A percentile compares a stretch with the other conserved stretches of the same genome.
Conservation (phyloP, 2,797 vertebrate species). For the Rhinichthys osculus region DNA sequence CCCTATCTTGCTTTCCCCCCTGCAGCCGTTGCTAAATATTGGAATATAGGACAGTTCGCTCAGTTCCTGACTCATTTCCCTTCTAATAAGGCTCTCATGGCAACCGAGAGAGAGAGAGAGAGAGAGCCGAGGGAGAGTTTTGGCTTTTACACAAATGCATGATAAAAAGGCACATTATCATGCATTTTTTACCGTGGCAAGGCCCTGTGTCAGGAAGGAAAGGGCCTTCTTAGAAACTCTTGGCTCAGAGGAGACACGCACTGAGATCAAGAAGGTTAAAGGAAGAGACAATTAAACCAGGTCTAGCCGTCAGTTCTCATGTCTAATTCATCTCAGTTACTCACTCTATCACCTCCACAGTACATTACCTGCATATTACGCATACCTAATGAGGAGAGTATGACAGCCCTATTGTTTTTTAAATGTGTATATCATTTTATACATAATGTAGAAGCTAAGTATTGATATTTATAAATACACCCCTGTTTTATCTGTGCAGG, state of each 20-base stretch:
- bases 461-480: not conserved
- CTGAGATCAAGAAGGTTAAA: constrained; percentile 52
- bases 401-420: not conserved
- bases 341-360: constrained; percentile 39
- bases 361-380: constrained; percentile 38
- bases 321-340: constrained; percentile 51
- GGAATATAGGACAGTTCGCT: constrained; percentile 39
- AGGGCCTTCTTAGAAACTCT: constrained; percentile 39
- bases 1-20: constrained; percentile 31
- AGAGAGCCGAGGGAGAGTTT: constrained; percentile 24
- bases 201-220: constrained; percentile 29
- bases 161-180: constrained; percentile 50
- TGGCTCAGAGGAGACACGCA: constrained; percentile 28
- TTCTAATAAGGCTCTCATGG: constrained; percentile 42
- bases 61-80: constrained; percentile 47
- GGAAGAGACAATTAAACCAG: constrained; percentile 51
- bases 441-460: too few species aligned
- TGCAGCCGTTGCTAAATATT: constrained; percentile 35
- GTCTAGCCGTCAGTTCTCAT: constrained; percentile 44
- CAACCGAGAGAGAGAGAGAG: constrained; percentile 4
- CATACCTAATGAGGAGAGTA: constrained; percentile 25
- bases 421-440: not conserved
- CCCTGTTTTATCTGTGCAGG: constrained; percentile 74
- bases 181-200: constrained; percentile 50
- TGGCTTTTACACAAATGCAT: constrained; percentile 43